Conservation (phyloP, 2,113 vertebrate species). For the Pogona vitticeps region DNA sequence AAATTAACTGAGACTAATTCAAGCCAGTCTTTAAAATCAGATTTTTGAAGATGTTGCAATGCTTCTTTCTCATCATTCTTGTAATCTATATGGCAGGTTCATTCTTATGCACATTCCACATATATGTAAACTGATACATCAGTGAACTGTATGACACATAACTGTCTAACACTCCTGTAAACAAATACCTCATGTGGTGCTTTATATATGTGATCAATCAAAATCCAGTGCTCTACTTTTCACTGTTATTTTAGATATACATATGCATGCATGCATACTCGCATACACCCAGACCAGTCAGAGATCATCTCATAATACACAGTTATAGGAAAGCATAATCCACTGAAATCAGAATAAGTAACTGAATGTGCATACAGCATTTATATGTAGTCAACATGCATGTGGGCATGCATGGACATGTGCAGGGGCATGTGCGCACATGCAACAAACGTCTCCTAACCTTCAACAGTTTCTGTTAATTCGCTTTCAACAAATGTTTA, state of each 20-base stretch:
- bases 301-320: constrained; percentile 41
- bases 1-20: no score
- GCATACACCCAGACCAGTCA: constrained; percentile 35
- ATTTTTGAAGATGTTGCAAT: neutral
- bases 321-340: neutral
- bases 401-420: constrained; percentile 25
- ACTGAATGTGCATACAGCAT: neutral
- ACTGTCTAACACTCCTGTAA: neutral
- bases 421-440: neutral
- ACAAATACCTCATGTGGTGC: no score
- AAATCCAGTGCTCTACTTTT: neutral
- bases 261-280: neutral
- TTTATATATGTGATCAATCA: no score
- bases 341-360: neutral
- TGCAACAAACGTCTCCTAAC: neutral
- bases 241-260: neutral
- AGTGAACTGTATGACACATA: no score
- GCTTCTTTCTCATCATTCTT: neutral
- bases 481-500: constrained; percentile 74
- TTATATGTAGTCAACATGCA: neutral
- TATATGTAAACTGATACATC: no score
- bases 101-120: neutral
- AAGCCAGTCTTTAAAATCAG: neutral
- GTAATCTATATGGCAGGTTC: neutral
- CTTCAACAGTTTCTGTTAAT: constrained; percentile 57